Base-by-base conservation (phyloP, 2,113 vertebrate species). In the Eurypyga helias region DNA sequence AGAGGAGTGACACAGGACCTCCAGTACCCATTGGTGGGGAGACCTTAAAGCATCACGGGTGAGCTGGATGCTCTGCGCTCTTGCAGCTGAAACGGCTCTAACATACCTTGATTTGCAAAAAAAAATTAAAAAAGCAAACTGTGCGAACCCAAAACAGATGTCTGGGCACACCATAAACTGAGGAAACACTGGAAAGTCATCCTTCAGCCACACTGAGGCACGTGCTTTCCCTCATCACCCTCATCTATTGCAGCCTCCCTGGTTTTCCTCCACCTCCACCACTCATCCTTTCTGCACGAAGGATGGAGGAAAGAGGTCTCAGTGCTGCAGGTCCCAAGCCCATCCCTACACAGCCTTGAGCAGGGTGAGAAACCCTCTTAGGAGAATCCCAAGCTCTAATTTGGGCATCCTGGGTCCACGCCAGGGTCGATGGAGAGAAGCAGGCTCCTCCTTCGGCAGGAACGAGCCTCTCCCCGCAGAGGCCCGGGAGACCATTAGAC, bases 401-500 rank as follows among this genome's bases (percentile, higher is more conserved):
- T 17, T 29, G 21, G 64, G 43, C 21, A 62, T 13, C 15, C 14
- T 3, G 1, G 33, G 9, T 34, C 52, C 23, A 25, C 0, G 2
- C 3, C 0, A 25, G 11, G 21, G 7, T 5, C 1, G 2, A 58
- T 36, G 65, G 78, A 58, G 28, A 54, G 41, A 14, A 69, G 23
- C 7, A 23, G 41, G 23, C 6, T n/a, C 18, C 64, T 46, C 9
- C 46, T 61, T 26, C 0, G 4, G 15, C 52, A 20, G 66, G 46
- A 62, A 10, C 1, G 1, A 61, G 10, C 66, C 38, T 36, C 16
- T n/a, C 43, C 24, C 66, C 6, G 2, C 4, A 3, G 64, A 36
- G 57, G 29, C 8, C 26, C 0, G 0, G 41, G 43, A 58, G 57
- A 36, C 1, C 9, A 34, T 11, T 1, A 29, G 57, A 26, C 0